Conservation (phyloP, 2,113 vertebrate genomes). For the Arenaria interpres region DNA sequence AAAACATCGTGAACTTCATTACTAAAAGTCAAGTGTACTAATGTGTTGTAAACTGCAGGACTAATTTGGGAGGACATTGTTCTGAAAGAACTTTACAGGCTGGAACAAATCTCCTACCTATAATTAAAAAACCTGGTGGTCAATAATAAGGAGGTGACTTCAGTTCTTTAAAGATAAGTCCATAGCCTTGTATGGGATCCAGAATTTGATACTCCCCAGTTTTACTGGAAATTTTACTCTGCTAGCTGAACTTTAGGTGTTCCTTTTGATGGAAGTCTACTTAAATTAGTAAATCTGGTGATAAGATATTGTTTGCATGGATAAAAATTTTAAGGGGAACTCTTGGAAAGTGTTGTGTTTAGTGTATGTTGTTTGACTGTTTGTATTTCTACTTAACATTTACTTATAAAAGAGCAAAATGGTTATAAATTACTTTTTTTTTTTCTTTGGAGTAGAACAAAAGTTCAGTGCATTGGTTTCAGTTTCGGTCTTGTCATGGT, state of each 20-base stretch:
- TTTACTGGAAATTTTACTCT: not conserved
- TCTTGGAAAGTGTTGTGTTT: not conserved
- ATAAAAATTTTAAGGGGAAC: not conserved
- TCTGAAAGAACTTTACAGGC: not conserved
- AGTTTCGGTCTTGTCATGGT: not conserved
- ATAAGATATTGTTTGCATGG: not conserved
- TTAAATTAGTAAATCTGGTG: not conserved
- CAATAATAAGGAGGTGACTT: not conserved
- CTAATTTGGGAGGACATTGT: not conserved
- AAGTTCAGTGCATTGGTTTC: not conserved
- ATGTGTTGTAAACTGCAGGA: not conserved
- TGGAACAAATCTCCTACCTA: not conserved
- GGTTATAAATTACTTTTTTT: not conserved
- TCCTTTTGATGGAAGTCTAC: not conserved
- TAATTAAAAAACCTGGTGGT: not conserved
- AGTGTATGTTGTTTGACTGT: not conserved
- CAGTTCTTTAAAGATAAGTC: not conserved
- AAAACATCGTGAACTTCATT: not conserved
- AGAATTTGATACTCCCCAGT: not conserved
- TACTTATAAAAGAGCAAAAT: not conserved
- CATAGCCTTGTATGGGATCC: not conserved
- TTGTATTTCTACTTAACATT: not conserved
- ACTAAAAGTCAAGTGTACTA: not conserved
- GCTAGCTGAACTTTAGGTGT: not conserved
- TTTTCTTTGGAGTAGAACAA: not conserved